Percentiles rank a stretch among this genome's conserved stretches.
These are phyloP conservation scores for Neomorphus geoffroyi DNA, from an alignment of 2,797 vertebrate species.

Conservation along the genomic window DNA sequence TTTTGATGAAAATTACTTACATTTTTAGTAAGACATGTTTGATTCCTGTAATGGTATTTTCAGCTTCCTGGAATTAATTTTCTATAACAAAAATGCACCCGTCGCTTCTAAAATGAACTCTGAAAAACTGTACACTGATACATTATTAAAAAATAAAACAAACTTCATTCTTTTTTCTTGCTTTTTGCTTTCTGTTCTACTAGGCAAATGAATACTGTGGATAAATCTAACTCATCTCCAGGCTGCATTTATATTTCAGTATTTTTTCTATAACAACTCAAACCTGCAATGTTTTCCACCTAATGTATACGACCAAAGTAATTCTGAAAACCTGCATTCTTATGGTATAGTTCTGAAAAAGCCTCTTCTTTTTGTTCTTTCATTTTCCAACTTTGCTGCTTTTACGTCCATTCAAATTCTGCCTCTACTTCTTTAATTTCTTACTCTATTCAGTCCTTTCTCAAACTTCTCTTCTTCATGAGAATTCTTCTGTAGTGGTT, in stretches of 20 bases:
- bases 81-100: not conserved
- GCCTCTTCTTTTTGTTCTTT: not conserved
- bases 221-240: not conserved
- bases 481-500: not conserved
- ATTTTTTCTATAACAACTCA: not conserved
- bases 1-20: not conserved
- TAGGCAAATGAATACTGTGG: not conserved
- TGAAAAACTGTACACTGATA: not conserved
- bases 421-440: not conserved
- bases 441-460: not conserved
- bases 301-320: not conserved
- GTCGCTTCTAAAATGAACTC: not conserved
- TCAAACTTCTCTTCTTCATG: not conserved
- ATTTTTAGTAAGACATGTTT: not conserved
- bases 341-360: not conserved
- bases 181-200: not conserved
- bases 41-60: not conserved
- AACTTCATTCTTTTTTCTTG: not conserved
- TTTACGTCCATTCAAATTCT: not conserved
- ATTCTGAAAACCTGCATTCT: not conserved
- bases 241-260: not conserved
- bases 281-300: not conserved
- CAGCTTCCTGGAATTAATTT: not conserved
- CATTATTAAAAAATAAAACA: not conserved
- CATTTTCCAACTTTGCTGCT: not conserved